Conservation (phyloP, 2,888 invertebrate species). For the Tolmerus cingulatus region DNA sequence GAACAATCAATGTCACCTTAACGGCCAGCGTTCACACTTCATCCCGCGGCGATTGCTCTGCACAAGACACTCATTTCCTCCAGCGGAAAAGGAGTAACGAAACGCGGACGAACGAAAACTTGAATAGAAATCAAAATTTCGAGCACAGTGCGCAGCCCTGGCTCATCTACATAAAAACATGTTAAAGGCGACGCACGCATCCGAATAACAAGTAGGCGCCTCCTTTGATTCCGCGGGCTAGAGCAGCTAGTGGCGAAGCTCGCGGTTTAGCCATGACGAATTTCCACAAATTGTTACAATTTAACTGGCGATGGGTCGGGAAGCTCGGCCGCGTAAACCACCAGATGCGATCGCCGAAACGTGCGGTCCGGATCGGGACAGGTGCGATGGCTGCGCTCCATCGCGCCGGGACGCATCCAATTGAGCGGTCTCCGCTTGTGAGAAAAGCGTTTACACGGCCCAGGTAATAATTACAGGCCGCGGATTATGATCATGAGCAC, state of each 20-base stretch:
- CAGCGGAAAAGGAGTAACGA: background rate
- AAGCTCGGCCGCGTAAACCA: background rate
- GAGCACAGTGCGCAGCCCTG: background rate
- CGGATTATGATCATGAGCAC: background rate
- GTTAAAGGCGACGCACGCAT: slow-evolving; percentile 33
- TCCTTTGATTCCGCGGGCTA: slow-evolving; percentile 32
- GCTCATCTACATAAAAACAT: slow-evolving; percentile 45
- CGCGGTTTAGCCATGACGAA: background rate
- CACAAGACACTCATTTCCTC: slow-evolving; percentile 31
- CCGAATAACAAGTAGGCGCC: slow-evolving; percentile 47
- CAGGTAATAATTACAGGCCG: slow-evolving; percentile 16
- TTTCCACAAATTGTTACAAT: slow-evolving; percentile 31
- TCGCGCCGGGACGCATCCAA: background rate
- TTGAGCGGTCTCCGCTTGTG: background rate
- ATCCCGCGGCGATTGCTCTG: background rate
- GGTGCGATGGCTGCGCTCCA: background rate
- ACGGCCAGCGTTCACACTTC: slow-evolving; percentile 24
- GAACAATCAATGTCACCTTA: slow-evolving; percentile 24
- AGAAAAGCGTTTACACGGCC: slow-evolving; percentile 14
- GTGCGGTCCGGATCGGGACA: background rate
- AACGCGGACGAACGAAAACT: background rate
- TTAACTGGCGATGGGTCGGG: background rate
- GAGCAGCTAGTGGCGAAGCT: background rate
- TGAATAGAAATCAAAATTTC: slow-evolving; percentile 38
- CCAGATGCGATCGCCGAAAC: slow-evolving; percentile 1